These are phyloP conservation scores for Eristalinus aeneus DNA, from an alignment of 2,888 invertebrate species.

Conservation along the genomic window DNA sequence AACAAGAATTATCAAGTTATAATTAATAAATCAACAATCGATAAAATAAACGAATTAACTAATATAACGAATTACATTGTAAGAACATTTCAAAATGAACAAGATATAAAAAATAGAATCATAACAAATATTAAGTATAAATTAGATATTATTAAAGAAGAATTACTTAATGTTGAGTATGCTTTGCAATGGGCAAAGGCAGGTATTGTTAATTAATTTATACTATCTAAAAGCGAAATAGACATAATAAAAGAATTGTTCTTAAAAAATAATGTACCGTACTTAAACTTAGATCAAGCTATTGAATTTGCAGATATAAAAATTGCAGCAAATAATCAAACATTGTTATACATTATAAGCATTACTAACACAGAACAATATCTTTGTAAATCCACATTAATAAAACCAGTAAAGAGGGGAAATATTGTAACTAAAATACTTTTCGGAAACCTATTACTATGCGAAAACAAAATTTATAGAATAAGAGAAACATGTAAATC, in stretches of 20 bases:
- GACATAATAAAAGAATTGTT: not conserved
- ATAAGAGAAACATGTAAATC: not conserved
- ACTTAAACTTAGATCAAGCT: slow-evolving; percentile 1
- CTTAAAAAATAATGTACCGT: slow-evolving; percentile 6
- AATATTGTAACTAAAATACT: not conserved
- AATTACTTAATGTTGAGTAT: not conserved
- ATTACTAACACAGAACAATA: slow-evolving; percentile 12
- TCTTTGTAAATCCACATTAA: not conserved
- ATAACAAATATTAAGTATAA: slow-evolving; percentile 32
- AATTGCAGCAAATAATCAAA: slow-evolving; percentile 10
- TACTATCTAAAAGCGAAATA: not conserved
- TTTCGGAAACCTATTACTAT: slow-evolving; percentile 6
- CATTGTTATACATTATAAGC: slow-evolving; percentile 16
- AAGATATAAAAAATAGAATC: not conserved
- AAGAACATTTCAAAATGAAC: not conserved
- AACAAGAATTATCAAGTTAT: no score
- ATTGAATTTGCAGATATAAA: slow-evolving; percentile 23
- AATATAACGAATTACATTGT: not conserved
- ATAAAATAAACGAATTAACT: slow-evolving; percentile 38
- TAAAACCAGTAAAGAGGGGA: slow-evolving; percentile 4
- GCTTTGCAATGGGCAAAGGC: not conserved
- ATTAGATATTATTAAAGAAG: slow-evolving; percentile 17
- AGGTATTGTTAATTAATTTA: not conserved
- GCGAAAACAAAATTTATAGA: slow-evolving; percentile 5
- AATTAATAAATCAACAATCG: slow-evolving; percentile 17